A percentile compares a stretch with the other conserved stretches of the same genome.
phyloP scores from a whole-genome alignment of 1,140 invertebrate genomes.

The Zaprionus gabonicus region DNA sequence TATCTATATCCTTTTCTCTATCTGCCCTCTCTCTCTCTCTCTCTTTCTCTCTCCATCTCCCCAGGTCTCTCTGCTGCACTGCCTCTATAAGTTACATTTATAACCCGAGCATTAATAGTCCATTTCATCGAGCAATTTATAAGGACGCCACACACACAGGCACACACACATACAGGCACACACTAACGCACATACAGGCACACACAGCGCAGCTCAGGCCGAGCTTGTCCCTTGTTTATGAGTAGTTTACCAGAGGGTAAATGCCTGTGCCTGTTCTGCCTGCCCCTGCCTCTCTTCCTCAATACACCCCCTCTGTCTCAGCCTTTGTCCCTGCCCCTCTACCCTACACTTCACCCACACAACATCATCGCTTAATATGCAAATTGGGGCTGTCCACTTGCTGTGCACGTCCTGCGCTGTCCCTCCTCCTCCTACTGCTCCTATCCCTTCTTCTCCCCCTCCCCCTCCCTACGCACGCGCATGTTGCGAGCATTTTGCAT shows the following conservation, averaged over 20 bases:
- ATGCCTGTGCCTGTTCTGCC: background rate
- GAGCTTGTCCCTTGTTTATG: constrained; percentile 24
- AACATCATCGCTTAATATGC: constrained; percentile 42
- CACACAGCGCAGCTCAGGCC: background rate
- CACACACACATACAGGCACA: background rate
- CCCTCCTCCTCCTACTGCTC: background rate
- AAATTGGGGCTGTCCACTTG: constrained; percentile 44
- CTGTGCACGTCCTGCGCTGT: constrained; percentile 1
- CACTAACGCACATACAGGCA: background rate
- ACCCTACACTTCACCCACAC: constrained; percentile 2
- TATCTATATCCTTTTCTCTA: background rate
- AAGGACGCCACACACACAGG: background rate
- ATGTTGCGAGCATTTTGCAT: constrained; percentile 29
- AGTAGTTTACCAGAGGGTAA: constrained; percentile 18
- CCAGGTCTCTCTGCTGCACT: background rate
- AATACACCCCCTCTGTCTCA: no score
- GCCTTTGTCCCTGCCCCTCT: background rate
- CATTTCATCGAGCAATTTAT: constrained; percentile 39
- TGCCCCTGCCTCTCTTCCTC: background rate
- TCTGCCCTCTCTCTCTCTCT: background rate
- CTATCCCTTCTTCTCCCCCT: background rate
- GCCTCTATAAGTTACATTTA: constrained; percentile 16
- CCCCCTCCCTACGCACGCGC: constrained; percentile 4
- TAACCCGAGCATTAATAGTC: constrained; percentile 27
- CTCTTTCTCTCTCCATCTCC: background rate